These are phyloP conservation scores for Ceratina japonica DNA, from an alignment of 1,140 invertebrate genomes.

Conservation along the genomic window DNA sequence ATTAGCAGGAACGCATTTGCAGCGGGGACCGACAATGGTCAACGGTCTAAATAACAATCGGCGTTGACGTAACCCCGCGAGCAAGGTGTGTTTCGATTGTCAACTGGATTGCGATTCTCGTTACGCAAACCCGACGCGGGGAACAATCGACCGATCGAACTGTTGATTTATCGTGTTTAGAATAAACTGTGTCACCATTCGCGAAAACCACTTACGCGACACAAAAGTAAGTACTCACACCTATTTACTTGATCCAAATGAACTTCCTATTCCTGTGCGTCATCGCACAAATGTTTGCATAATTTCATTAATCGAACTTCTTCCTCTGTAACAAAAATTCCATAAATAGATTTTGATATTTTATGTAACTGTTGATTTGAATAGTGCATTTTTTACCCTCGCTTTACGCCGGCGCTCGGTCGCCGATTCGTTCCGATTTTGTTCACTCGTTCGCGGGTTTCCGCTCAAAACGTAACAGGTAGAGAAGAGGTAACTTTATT, in stretches of 20 bases:
- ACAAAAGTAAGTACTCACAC: too few relatives aligned
- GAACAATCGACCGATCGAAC: slow-evolving; percentile 32
- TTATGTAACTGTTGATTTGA: too few relatives aligned
- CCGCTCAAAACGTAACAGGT: slow-evolving; percentile 33
- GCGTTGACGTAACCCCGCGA: slow-evolving; percentile 22
- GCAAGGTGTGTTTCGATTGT: slow-evolving; percentile 43
- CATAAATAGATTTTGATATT: neutral
- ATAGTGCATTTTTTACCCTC: neutral
- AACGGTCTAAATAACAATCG: slow-evolving; percentile 17
- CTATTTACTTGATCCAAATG: too few relatives aligned
- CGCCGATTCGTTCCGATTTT: neutral
- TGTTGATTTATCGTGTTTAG: slow-evolving; percentile 23
- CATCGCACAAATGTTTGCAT: too few relatives aligned
- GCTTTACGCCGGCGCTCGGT: neutral
- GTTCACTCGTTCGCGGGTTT: slow-evolving; percentile 10
- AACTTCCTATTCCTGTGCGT: too few relatives aligned
- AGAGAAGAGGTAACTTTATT: slow-evolving; percentile 28
- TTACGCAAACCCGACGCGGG: slow-evolving; percentile 27
- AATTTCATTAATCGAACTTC: too few relatives aligned
- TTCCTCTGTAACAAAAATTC: too few relatives aligned
- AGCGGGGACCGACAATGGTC: slow-evolving; percentile 1
- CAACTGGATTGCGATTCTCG: slow-evolving; percentile 9
- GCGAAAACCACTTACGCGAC: too few relatives aligned
- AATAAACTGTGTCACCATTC: slow-evolving; percentile 7
- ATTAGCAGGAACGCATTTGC: neutral